These are phyloP conservation scores for Terebella lapidaria DNA, from an alignment of 2,888 invertebrate species.

Conservation along the genomic window DNA sequence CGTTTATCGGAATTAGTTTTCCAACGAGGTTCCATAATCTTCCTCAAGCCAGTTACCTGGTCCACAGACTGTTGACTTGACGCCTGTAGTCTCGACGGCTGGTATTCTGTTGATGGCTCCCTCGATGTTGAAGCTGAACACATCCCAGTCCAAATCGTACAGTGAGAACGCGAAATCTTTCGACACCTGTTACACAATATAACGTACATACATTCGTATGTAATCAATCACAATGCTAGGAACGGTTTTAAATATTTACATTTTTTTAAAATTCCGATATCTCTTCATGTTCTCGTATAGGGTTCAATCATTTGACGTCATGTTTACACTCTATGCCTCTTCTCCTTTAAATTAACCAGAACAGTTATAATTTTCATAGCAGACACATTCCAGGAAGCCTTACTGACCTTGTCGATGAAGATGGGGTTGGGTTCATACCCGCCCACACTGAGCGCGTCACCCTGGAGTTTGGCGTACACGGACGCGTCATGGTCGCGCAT, in stretches of 20 bases:
- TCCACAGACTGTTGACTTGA: slow-evolving; percentile 82
- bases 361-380: too few relatives aligned
- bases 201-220: too few relatives aligned
- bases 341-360: too few relatives aligned
- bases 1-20: neutral
- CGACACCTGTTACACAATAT: slow-evolving; percentile 58
- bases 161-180: slow-evolving; percentile 76
- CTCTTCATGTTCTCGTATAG: too few relatives aligned
- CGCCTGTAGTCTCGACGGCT: slow-evolving; percentile 67
- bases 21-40: neutral
- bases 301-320: too few relatives aligned
- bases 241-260: too few relatives aligned
- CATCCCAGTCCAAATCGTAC: slow-evolving; percentile 81
- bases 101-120: slow-evolving; percentile 72
- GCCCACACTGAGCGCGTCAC: slow-evolving; percentile 71
- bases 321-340: too few relatives aligned
- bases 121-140: slow-evolving; percentile 71
- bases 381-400: too few relatives aligned
- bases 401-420: slow-evolving; percentile 54
- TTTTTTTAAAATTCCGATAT: too few relatives aligned
- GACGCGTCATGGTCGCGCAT: slow-evolving; percentile 80
- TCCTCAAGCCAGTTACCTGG: slow-evolving; percentile 56
- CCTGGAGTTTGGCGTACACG: slow-evolving; percentile 69
- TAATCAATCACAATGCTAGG: too few relatives aligned
- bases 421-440: slow-evolving; percentile 84